Conservation (phyloP, 2,888 invertebrate species). For the Pseudolycoriella hygida region DNA sequence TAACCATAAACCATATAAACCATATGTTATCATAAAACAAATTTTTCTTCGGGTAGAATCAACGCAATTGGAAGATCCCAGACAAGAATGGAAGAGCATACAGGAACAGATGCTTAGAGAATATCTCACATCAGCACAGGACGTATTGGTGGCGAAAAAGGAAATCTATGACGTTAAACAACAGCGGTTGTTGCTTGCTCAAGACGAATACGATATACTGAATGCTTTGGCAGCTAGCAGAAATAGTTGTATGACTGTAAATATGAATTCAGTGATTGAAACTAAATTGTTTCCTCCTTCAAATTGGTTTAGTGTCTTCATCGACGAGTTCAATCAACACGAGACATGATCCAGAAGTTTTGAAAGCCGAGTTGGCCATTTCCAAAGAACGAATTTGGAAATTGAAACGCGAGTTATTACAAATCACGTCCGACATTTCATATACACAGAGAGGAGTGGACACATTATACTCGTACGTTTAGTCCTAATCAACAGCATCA, state of each 20-base stretch:
- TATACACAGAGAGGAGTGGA: conserved; percentile 86
- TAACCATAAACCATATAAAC: background rate
- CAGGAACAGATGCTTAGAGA: conserved; percentile 95
- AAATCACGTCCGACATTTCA: conserved; percentile 80
- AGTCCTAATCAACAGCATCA: background rate
- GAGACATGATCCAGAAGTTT: conserved; percentile 84
- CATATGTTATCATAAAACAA: background rate
- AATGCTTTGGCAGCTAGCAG: conserved; percentile 79
- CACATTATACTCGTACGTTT: conserved; percentile 68
- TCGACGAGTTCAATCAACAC: conserved; percentile 76
- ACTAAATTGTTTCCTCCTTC: background rate
- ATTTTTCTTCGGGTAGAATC: conserved; percentile 40
- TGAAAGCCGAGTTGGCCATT: conserved; percentile 79
- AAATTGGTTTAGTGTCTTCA: conserved; percentile 53
- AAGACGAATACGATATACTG: conserved; percentile 89
- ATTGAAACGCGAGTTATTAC: conserved; percentile 74
- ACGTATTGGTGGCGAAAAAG: conserved; percentile 89
- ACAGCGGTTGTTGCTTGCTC: conserved; percentile 79
- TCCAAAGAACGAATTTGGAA: conserved; percentile 78
- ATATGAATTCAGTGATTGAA: background rate
- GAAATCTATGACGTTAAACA: conserved; percentile 94
- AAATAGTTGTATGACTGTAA: conserved; percentile 65
- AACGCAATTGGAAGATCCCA: conserved; percentile 91
- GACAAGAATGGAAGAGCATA: conserved; percentile 89
- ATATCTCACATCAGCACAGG: conserved; percentile 88